Percentiles rank a stretch among this genome's conserved stretches.
These are phyloP conservation scores for Crypturellus undulatus DNA, from an alignment of 2,113 vertebrate genomes.

Conservation along the genomic window DNA sequence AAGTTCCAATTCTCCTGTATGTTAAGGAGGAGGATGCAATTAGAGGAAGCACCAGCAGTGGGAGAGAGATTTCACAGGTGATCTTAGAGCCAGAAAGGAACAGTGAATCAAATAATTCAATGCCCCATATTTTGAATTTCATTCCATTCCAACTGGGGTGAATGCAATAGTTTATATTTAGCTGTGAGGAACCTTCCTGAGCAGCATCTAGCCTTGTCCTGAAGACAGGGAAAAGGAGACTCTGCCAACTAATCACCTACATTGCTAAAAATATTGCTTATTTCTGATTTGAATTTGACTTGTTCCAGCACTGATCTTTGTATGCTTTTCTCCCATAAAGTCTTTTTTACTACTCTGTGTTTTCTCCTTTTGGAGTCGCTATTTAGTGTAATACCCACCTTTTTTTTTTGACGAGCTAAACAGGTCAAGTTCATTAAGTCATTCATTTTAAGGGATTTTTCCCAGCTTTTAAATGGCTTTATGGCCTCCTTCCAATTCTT, in stretches of 20 bases:
- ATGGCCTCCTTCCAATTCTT: constrained; percentile 45
- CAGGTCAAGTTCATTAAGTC: constrained; percentile 58
- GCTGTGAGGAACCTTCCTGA: not conserved
- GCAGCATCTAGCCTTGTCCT: not conserved
- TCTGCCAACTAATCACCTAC: not conserved
- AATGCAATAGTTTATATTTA: not conserved
- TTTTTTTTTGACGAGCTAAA: constrained; percentile 35
- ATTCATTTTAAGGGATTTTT: constrained; percentile 61
- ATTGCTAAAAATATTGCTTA: not conserved
- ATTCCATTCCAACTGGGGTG: not conserved
- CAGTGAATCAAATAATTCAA: not conserved
- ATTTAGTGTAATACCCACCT: not conserved
- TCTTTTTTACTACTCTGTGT: not conserved
- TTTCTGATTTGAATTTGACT: not conserved
- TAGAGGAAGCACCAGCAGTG: not conserved
- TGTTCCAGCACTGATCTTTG: not conserved
- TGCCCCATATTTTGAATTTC: not conserved
- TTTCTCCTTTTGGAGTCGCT: constrained; percentile 39
- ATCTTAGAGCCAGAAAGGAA: not conserved
- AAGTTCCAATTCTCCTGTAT: not conserved
- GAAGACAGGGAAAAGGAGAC: not conserved
- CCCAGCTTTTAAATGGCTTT: constrained; percentile 56
- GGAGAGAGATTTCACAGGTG: not conserved
- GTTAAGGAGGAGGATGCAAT: not conserved
- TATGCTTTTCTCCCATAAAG: not conserved